Base-by-base conservation (phyloP, 2,888 invertebrate genomes). In the Dryobotodes eremita region DNA sequence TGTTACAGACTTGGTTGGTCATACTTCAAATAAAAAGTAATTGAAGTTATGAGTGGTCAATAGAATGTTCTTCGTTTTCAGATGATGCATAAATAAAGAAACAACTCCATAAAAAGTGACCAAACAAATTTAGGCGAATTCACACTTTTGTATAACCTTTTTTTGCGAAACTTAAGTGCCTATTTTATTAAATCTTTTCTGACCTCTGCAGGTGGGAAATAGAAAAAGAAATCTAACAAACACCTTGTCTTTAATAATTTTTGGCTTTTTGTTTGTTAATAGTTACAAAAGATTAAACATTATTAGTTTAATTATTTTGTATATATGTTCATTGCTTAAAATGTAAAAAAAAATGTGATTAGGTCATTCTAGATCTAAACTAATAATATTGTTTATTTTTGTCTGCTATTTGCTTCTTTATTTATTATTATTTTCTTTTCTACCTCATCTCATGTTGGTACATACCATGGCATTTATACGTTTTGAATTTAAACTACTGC, bases 61-160 rank as follows among this genome's bases (percentile, higher is more conserved):
- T 46, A 11, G 17, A 48, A 36, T 13, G n/a, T 57, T 48, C 3
- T 11, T 46, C 11, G 17, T 31, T 1, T 31, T 17, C 17, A 46
- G 13, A n/a, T 10, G 13, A 20, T 20, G 6, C 10, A 36, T 17
- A 17, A 70, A 53, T n/a, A 23, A 73, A 42, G 13, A 20, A 15
- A 57, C 15, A 62, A 13, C 8, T 61, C 13, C 1, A 50, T 15
- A 53, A 74, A 57, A 78, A 70, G 15, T 36, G 6, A 36, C 31
- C 62, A 53, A 75, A 72, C n/a, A 62, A 66, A 79, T 83, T 80
- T 6, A 55, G 15, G 53, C 15, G 26, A 69, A 70, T 79, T 80
- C 86, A 57, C 81, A 85, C 66, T 15, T 83, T 86, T 83, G 83
- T 85, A 57, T 42, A 62, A 53, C 4, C 8, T 50, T 17, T 42